Conservation (phyloP, 2,797 vertebrate species). For the Hydrocynus forskahlii region DNA sequence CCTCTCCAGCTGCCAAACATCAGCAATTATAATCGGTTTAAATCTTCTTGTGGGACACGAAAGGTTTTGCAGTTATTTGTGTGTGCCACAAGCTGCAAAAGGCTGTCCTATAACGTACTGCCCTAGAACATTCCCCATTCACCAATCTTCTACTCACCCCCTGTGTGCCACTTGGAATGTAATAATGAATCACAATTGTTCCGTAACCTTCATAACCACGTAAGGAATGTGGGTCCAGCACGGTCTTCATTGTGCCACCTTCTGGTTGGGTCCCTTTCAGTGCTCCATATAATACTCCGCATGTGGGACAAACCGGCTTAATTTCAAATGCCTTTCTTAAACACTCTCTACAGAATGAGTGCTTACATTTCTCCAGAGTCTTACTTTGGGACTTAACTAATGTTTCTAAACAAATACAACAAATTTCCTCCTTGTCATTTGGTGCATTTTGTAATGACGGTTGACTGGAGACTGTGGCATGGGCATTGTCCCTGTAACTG, state of each 20-base stretch:
- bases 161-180: constrained; percentile 73
- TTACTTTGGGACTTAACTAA: constrained; percentile 52
- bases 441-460: constrained; percentile 14
- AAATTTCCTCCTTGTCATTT: constrained; percentile 59
- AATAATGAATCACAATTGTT: constrained; percentile 71
- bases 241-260: constrained; percentile 64
- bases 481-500: neutral
- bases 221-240: neutral
- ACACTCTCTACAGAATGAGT: constrained; percentile 75
- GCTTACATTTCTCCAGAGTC: constrained; percentile 70
- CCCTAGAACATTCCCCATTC: too few relatives aligned
- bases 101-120: too few relatives aligned
- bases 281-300: constrained; percentile 71
- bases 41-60: too few relatives aligned
- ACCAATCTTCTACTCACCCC: constrained; percentile 67
- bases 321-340: constrained; percentile 69
- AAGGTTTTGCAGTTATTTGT: too few relatives aligned
- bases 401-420: constrained; percentile 77
- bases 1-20: too few relatives aligned
- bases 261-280: constrained; percentile 75
- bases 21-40: too few relatives aligned
- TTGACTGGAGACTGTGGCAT: neutral
- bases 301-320: constrained; percentile 77
- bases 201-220: constrained; percentile 69
- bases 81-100: too few relatives aligned